These are phyloP conservation scores for Melipona quadrifasciata DNA, from an alignment of 1,140 invertebrate genomes.

Conservation along the genomic window DNA sequence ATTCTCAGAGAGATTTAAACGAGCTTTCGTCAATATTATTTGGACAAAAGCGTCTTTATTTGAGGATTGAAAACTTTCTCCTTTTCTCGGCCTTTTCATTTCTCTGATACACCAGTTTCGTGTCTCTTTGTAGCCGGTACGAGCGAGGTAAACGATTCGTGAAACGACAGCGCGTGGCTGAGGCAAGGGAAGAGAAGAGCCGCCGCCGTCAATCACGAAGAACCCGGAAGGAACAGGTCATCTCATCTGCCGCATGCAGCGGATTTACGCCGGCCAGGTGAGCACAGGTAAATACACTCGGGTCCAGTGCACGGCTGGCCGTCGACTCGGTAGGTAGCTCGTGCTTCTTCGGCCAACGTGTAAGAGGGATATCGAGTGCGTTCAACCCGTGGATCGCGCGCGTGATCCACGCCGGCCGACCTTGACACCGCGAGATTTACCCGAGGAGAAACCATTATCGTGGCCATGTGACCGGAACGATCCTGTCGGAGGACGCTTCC, in stretches of 20 bases:
- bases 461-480: constrained; percentile 24
- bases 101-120: too few species aligned
- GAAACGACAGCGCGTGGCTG: too few species aligned
- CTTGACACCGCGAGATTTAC: constrained; percentile 28
- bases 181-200: background rate
- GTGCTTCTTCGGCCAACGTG: constrained; percentile 12
- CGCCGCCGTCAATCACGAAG: constrained; percentile 1
- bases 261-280: constrained; percentile 60
- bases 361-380: constrained; percentile 54
- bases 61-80: too few species aligned
- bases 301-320: constrained; percentile 62
- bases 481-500: constrained; percentile 17
- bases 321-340: constrained; percentile 56
- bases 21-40: too few species aligned
- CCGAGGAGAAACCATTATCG: background rate
- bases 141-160: too few species aligned
- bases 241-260: constrained; percentile 56
- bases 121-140: too few species aligned
- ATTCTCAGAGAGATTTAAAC: too few species aligned
- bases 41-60: too few species aligned
- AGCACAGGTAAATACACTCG: constrained; percentile 57
- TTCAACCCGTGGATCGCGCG: constrained; percentile 63
- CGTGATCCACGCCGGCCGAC: constrained; percentile 39
- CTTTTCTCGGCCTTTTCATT: too few species aligned
- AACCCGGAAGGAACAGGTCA: constrained; percentile 67